Evolutionary conservation across 1,140 invertebrate genomes (phyloP).

Genomic region (Lamellibrachia luymesi): DNA sequence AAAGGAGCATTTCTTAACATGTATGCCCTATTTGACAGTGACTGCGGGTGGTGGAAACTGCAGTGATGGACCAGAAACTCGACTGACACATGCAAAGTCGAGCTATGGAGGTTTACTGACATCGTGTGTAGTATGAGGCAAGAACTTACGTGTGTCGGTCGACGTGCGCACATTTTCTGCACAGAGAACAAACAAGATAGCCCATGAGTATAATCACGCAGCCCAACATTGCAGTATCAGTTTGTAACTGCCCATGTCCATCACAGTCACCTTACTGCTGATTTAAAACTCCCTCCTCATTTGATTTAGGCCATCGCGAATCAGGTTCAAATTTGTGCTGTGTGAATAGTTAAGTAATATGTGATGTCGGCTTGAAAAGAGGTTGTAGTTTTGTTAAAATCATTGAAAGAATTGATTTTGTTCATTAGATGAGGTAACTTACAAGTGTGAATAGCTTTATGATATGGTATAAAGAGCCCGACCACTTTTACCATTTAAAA

Average conservation of each 20-base stretch:
- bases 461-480: too few relatives aligned
- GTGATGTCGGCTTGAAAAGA: too few relatives aligned
- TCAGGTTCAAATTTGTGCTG: too few relatives aligned
- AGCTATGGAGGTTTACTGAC: neutral
- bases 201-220: neutral
- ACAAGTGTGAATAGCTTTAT: too few relatives aligned
- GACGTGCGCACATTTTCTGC: neutral
- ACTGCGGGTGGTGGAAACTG: neutral
- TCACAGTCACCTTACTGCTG: neutral
- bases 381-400: too few relatives aligned
- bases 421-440: too few relatives aligned
- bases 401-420: too few relatives aligned
- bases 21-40: neutral
- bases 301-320: too few relatives aligned
- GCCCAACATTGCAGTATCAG: neutral
- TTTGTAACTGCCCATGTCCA: neutral
- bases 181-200: neutral
- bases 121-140: too few relatives aligned
- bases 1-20: neutral
- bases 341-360: too few relatives aligned
- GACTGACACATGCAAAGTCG: neutral
- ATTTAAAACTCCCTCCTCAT: too few relatives aligned
- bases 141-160: neutral
- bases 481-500: too few relatives aligned
- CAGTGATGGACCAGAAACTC: neutral